These are phyloP conservation scores for Rostratula benghalensis DNA, from an alignment of 2,113 vertebrate species.

Conservation along the genomic window DNA sequence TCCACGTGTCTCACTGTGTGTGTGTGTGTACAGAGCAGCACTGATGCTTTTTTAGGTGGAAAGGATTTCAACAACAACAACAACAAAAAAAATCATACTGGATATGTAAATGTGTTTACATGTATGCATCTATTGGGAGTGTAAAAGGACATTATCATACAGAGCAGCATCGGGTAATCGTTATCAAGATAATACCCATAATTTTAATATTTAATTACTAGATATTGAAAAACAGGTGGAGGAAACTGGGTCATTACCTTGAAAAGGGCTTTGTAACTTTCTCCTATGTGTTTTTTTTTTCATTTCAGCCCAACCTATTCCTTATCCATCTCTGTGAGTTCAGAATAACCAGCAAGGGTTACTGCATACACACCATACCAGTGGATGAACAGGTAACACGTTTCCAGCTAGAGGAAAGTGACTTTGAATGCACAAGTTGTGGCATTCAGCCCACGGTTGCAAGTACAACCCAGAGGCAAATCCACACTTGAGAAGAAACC, in stretches of 20 bases:
- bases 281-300: not conserved
- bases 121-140: not conserved
- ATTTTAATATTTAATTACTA: not conserved
- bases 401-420: not conserved
- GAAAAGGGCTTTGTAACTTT: not conserved
- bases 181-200: not conserved
- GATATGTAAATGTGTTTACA: not conserved
- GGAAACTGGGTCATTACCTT: not conserved
- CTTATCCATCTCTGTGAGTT: not conserved
- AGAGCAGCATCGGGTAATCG: not conserved
- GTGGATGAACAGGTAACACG: not conserved
- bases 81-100: not conserved
- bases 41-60: too few species aligned
- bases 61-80: not conserved
- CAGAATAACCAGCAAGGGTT: not conserved
- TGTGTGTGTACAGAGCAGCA: not conserved
- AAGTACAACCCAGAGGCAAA: not conserved
- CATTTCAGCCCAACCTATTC: not conserved
- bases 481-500: not conserved
- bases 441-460: too few species aligned
- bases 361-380: not conserved
- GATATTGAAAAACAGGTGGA: not conserved
- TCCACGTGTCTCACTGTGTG: fast-evolving
- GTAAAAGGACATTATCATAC: not conserved
- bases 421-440: fast-evolving